These are phyloP conservation scores for Lacerta viridis DNA, from an alignment of 2,797 vertebrate species.

Conservation along the genomic window DNA sequence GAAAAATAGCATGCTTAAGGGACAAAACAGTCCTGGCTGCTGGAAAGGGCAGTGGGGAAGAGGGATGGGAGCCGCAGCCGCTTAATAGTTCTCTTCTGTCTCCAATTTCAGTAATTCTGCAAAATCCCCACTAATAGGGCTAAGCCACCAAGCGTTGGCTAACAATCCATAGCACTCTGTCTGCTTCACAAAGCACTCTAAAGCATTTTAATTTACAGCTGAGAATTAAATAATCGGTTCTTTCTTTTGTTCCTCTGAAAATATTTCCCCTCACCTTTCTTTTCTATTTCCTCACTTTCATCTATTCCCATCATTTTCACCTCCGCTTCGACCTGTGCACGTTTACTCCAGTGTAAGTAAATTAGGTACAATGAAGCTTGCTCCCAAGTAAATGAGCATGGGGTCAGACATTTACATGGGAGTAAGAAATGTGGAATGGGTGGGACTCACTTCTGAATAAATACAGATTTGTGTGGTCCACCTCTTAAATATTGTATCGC, in stretches of 20 bases:
- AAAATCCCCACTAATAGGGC: slow-evolving; percentile 46
- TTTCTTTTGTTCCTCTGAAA: slow-evolving; percentile 20
- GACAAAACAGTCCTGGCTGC: slow-evolving; percentile 30
- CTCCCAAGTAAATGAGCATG: background rate
- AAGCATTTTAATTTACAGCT: slow-evolving; percentile 25
- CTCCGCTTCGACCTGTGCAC: background rate
- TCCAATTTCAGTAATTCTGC: slow-evolving; percentile 48
- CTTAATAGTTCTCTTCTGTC: slow-evolving; percentile 36
- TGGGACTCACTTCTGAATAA: background rate
- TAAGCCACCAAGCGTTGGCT: slow-evolving; percentile 9
- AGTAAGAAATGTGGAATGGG: too few relatives aligned
- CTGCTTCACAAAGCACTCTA: accelerated
- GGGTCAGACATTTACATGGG: background rate
- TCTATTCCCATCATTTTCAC: background rate
- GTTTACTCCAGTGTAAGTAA: background rate
- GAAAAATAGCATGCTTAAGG: slow-evolving; percentile 53
- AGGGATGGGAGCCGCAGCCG: background rate
- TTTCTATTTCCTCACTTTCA: background rate
- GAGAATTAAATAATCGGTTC: background rate
- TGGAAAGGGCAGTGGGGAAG: background rate
- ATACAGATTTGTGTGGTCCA: background rate
- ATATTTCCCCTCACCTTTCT: slow-evolving; percentile 6
- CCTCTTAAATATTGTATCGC: background rate
- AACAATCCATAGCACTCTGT: background rate
- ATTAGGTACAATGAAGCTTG: background rate